Percentiles rank a stretch among this genome's conserved stretches.
Evolutionary conservation across 2,797 vertebrate species (phyloP).

Genomic region (Leucoraja ocellata): DNA sequence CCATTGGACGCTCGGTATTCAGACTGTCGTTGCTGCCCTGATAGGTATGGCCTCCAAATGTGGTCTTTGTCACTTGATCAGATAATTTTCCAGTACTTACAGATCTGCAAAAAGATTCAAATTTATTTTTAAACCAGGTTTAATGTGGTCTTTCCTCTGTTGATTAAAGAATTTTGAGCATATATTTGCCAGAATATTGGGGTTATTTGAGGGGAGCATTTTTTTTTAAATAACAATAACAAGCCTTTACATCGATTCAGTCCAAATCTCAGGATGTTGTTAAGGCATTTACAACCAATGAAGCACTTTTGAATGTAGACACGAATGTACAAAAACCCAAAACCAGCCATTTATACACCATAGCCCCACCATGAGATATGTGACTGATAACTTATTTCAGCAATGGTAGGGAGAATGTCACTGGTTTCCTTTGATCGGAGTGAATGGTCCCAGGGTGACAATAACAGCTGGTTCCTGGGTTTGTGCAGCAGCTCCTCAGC

Average conservation of each 20-base stretch:
- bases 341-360: not conserved
- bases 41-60: conserved; percentile 73
- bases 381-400: not conserved
- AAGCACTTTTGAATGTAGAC: not conserved
- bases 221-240: not conserved
- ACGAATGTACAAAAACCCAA: not conserved
- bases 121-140: not conserved
- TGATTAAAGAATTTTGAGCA: not conserved
- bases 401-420: not conserved
- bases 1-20: conserved; percentile 89
- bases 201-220: not conserved
- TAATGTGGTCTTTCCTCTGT: not conserved
- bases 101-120: conserved; percentile 63
- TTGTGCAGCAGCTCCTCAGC: not conserved
- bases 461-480: too few species aligned
- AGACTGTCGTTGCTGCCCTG: conserved; percentile 90
- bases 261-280: not conserved
- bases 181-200: not conserved
- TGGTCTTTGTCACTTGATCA: conserved; percentile 74
- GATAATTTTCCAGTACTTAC: conserved; percentile 87
- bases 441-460: too few species aligned
- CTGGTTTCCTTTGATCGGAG: not conserved
- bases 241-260: not conserved
- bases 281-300: not conserved
- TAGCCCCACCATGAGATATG: not conserved